Evolutionary conservation across 1,140 invertebrate species (phyloP).

Genomic region (Metaphire vulgaris): DNA sequence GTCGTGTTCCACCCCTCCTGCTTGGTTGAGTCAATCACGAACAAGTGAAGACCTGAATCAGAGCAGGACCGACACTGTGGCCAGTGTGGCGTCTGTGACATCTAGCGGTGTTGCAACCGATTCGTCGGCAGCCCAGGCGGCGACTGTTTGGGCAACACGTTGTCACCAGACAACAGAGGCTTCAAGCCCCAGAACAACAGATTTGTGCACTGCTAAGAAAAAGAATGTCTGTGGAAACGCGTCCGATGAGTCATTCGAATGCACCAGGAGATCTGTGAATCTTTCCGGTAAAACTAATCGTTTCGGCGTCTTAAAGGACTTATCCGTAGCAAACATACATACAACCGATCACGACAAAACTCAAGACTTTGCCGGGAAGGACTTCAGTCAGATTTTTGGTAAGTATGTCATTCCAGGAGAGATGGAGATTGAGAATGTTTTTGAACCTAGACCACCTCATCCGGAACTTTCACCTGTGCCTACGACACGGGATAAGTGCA

Average conservation of each 20-base stretch:
- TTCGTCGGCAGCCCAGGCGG: not conserved
- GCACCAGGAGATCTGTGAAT: not conserved
- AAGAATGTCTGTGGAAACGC: not conserved
- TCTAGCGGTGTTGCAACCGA: not conserved
- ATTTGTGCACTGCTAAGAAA: not conserved
- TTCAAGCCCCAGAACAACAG: not conserved
- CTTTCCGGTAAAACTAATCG: constrained; percentile 8
- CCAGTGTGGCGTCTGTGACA: not conserved
- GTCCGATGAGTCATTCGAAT: not conserved
- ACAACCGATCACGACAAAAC: constrained; percentile 41
- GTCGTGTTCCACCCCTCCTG: not conserved
- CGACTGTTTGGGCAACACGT: not conserved
- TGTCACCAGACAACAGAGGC: not conserved
- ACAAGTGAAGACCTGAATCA: not conserved
- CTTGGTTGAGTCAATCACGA: not conserved
- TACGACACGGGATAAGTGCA: constrained; percentile 2
- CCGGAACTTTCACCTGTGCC: not conserved
- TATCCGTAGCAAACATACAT: constrained; percentile 44
- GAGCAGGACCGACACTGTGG: not conserved
- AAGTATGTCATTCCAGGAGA: constrained; percentile 11
- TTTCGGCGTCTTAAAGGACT: constrained; percentile 46
- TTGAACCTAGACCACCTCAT: constrained; percentile 15
- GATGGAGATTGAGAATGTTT: constrained; percentile 11
- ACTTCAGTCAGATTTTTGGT: constrained; percentile 22
- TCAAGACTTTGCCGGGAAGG: constrained; percentile 34